Base-by-base conservation (phyloP, 2,888 invertebrate genomes). In the Macroteleia sp. region DNA sequence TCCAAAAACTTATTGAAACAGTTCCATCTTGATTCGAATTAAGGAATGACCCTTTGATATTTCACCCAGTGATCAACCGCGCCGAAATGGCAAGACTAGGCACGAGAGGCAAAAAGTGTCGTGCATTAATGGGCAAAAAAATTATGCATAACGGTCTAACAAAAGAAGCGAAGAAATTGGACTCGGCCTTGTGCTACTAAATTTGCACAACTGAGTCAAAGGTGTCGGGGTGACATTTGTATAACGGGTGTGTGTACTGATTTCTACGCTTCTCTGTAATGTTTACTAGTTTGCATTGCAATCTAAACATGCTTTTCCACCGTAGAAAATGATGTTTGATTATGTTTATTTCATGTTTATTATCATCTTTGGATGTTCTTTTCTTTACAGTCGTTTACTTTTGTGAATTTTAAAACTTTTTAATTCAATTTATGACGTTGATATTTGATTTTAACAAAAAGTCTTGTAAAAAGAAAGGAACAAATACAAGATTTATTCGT, bases 161-260 rank as follows among this genome's bases (percentile, higher is more conserved):
- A 50, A 67, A 61, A 50, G 48, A 52, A 25, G 19, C 42, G 36
- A 61, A 61, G 48, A 71, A 71, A 61, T 52, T 73, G 44, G 19
- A 42, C 20, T 48, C 50, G 44, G 42, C 64, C 64, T 73, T 62
- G 71, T 62, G 56, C 62, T 48, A 73, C 39, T 56, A 64, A 73
- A 44, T 62, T 54, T 44, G 46, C 52, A 36, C 41, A 50, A 32
- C 41, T 41, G 16, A 56, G 32, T 62, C 44, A 44, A 48, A 77
- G 71, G 67, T 59, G 34, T 36, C 32, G 28, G 46, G 50, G 64
- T 69, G 61, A 25, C 36, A 57, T 57, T 69, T 39, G 41, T 54
- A 32, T 48, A 56, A 62, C 28, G 52, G 19, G 41, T 25, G 25
- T 25, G 3, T 6, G 25, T 25, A 25, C 6, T 6, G 25, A 25